Conservation (phyloP, 2,888 invertebrate genomes). For the Cataglyphis cursor region DNA sequence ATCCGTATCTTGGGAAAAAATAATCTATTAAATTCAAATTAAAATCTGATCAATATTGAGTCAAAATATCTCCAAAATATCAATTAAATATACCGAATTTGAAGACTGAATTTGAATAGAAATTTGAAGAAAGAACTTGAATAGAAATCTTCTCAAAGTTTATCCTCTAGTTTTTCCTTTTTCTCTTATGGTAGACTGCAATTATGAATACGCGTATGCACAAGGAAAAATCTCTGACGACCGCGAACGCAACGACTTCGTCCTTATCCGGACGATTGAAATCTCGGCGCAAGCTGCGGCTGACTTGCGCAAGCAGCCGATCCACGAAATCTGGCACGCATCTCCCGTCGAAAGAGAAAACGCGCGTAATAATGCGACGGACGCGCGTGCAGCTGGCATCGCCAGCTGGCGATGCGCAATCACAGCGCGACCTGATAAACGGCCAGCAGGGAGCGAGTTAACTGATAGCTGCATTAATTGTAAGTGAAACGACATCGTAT, state of each 20-base stretch:
- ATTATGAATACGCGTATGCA: neutral
- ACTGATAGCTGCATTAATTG: conserved; percentile 76
- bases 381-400: conserved; percentile 67
- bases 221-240: neutral
- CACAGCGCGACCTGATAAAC: conserved; percentile 24
- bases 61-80: neutral
- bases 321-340: conserved; percentile 72
- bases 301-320: conserved; percentile 65
- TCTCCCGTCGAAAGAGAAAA: conserved; percentile 76
- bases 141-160: neutral
- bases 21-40: neutral
- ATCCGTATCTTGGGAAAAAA: neutral
- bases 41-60: neutral
- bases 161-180: neutral
- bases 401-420: conserved; percentile 70
- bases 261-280: conserved; percentile 21
- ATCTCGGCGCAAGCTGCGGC: conserved; percentile 31
- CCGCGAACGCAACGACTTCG: neutral
- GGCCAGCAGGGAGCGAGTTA: conserved; percentile 58
- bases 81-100: neutral
- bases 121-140: neutral
- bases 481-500: conserved; percentile 74
- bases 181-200: neutral
- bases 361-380: conserved; percentile 58
- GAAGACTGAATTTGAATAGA: neutral